A percentile compares a stretch with the other conserved stretches of the same genome.
Conservation (phyloP, 2,113 vertebrate genomes). For the Isichthys henryi region DNA sequence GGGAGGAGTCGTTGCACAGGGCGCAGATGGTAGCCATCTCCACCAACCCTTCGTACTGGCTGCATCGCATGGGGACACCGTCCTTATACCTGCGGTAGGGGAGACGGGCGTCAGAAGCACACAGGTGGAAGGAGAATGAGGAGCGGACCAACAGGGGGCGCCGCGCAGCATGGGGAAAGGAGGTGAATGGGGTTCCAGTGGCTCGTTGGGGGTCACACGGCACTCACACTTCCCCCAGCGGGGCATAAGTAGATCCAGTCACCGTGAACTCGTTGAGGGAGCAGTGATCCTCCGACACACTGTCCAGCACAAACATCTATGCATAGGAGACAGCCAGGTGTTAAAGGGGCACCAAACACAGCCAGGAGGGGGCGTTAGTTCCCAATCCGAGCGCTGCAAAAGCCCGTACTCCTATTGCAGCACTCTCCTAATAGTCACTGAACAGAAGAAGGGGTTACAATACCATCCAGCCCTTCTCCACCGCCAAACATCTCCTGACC, state of each 20-base stretch:
- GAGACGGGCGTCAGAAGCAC: not conserved
- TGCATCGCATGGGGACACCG: slow-evolving; percentile 61
- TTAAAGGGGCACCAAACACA: not conserved
- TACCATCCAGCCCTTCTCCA: not conserved
- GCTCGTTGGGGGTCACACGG: not conserved
- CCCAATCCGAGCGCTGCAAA: not conserved
- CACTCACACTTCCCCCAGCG: slow-evolving; percentile 72
- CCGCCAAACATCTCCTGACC: not conserved
- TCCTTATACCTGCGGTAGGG: slow-evolving; percentile 63
- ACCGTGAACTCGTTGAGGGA: slow-evolving; percentile 60
- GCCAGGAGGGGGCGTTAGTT: not conserved
- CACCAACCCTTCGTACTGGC: slow-evolving; percentile 78
- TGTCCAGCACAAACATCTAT: slow-evolving; percentile 62
- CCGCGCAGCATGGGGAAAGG: not conserved
- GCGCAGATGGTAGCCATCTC: slow-evolving; percentile 85
- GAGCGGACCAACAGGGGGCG: not conserved
- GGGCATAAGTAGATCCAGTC: slow-evolving; percentile 69
- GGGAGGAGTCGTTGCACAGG: slow-evolving; percentile 82
- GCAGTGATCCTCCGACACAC: slow-evolving; percentile 49
- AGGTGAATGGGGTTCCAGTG: not conserved
- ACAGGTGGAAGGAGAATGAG: not conserved
- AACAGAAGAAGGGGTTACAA: not conserved
- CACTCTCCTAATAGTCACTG: not conserved
- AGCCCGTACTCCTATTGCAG: not conserved
- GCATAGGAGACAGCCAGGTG: slow-evolving; percentile 20